Evolutionary conservation across 1,140 invertebrate species (phyloP), one percentile per base, ranked within the genome.

Genomic region (Drosophila funebris): DNA sequence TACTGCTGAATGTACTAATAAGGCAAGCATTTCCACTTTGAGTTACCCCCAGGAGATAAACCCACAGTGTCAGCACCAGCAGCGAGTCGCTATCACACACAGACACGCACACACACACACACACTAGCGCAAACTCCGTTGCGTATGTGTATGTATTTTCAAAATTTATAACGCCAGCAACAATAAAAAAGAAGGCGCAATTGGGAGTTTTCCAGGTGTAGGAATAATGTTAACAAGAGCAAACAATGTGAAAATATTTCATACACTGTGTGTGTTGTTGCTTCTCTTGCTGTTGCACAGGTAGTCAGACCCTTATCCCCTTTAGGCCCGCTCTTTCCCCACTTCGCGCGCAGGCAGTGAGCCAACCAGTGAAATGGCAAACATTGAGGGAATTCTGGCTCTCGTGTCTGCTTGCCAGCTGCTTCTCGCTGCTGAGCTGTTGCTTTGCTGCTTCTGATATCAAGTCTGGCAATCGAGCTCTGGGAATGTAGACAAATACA

Each of bases 1-100:
- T 88, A 88, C 78, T 88, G 83, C 83, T 83, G 83, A 88, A 88
- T 78, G 82, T 88, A 87, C 82, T 87, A 87, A 88, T 88, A 88
- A 88, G 83, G 78, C 83, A 87, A 88, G 87, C 83, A 88, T 87
- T 87, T 82, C 82, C 82, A 87, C 82, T 87, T 82, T 87, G 78
- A 87, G 82, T 82, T 85, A 67, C 82, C 82, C 82, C 77, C 82
- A 63, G 43, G 81, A 81, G 82, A 70, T 52, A 46, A 56, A 60
- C 33, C 18, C 71, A 29, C 0, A 27, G n/a, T 39, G 46, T 44
- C 60, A 53, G 39, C 39, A 36, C 20, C 52, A 62, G 73, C 78
- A 29, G 39, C 41, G 43, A 50, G 36, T 58, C 31, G 69, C 69
- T 87, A 82, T 87, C 82, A 78, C 61, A 16, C 41, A 61, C 43